Evolutionary conservation across 2,888 invertebrate species (phyloP), one percentile per base, ranked within the genome.

Genomic region (Pherbina coryleti): DNA sequence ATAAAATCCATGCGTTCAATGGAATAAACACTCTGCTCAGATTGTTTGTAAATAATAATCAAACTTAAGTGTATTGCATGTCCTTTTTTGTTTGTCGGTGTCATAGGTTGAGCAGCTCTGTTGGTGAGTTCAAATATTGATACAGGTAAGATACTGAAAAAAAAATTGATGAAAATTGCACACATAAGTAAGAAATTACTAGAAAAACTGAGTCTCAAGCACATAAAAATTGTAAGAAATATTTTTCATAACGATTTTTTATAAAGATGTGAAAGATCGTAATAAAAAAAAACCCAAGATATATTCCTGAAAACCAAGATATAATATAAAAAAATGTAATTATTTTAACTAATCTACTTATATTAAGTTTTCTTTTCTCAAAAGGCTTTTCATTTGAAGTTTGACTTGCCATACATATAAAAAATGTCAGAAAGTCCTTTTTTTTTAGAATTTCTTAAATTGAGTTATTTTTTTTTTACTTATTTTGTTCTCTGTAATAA

Each of bases 11-110:
- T 69, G 49, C 51, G 49, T 60, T n/a, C 49, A 51, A 51, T 51
- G 25, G 22, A 49, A 51, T 28, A 69, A 69, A 51, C 69, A 69
- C 69, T 69, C 51, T 53, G 22, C 11, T 25, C 69, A 69, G 69
- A 69, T 69, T 69, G 69, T 22, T 49, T 69, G 69, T 25, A 49
- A 69, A 51, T 51, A 69, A 34, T 37, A 34, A 34, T 19, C 34
- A 28, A 66, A 31, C 31, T 34, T 66, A 66, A 66, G 64, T 66
- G 34, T 37, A 66, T 37, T 14, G 64, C 64, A 66, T 66, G 34
- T 37, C 1, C 34, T 66, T 64, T 34, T 34, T 64, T 64, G n/a
- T 17, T 66, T 64, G 34, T 31, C 8, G 22, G 5, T 62, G 22
- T 9, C 34, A 31, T n/a, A 17, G 31, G n/a, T 28, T 60, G 14